These are phyloP conservation scores for Penaeus vannamei DNA, from an alignment of 1,140 invertebrate species.

Conservation along the genomic window DNA sequence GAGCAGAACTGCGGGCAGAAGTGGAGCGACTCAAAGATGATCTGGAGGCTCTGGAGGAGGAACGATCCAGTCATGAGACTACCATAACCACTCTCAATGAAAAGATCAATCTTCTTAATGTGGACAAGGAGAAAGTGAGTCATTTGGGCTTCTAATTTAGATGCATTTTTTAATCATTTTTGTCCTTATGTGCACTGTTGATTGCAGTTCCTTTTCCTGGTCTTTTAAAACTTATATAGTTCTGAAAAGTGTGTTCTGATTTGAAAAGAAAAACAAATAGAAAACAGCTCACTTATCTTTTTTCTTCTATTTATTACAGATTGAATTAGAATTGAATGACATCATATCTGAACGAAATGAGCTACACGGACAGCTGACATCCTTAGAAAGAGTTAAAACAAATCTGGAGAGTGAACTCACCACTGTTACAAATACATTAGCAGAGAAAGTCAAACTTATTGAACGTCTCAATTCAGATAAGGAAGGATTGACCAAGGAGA, in stretches of 20 bases:
- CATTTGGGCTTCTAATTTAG: neutral
- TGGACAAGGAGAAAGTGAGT: constrained; percentile 67
- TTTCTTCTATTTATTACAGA: constrained; percentile 31
- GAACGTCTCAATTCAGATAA: constrained; percentile 60
- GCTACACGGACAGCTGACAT: constrained; percentile 61
- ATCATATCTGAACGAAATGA: constrained; percentile 65
- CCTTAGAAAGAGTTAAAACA: constrained; percentile 61
- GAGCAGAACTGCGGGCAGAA: constrained; percentile 63
- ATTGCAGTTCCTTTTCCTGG: too few species aligned
- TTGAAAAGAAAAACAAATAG: neutral
- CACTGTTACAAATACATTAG: constrained; percentile 46
- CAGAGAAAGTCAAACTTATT: constrained; percentile 59
- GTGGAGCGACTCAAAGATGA: constrained; percentile 64
- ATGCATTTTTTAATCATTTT: too few species aligned
- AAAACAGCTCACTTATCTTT: neutral
- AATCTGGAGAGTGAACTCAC: constrained; percentile 60
- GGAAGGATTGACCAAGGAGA: constrained; percentile 60
- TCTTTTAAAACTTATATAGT: too few species aligned
- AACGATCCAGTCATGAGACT: constrained; percentile 53
- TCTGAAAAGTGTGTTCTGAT: neutral
- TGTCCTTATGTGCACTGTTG: too few species aligned
- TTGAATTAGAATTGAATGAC: constrained; percentile 67
- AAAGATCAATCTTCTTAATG: constrained; percentile 54
- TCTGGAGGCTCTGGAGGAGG: constrained; percentile 62
- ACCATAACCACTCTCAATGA: constrained; percentile 61